Conservation (phyloP, 2,797 vertebrate genomes). For the Poeciliopsis infans region DNA sequence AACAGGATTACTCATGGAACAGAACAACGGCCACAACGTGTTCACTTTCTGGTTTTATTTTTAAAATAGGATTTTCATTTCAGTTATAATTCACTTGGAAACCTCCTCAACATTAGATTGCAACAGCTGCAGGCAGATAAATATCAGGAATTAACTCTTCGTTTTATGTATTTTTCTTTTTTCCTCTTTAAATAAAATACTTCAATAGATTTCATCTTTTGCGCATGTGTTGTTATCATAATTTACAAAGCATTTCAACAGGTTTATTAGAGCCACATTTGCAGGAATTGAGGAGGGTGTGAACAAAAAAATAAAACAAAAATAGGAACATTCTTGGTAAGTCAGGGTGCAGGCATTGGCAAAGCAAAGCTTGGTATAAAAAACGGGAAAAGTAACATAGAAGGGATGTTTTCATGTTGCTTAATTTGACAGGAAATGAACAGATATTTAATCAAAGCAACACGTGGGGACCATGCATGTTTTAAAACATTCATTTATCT, state of each 20-base stretch:
- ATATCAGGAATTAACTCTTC: slow-evolving; percentile 70
- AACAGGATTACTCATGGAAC: slow-evolving; percentile 77
- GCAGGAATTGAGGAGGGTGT: slow-evolving; percentile 85
- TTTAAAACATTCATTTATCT: slow-evolving; percentile 59
- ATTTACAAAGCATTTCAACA: slow-evolving; percentile 88
- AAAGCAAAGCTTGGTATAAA: slow-evolving; percentile 64
- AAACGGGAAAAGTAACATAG: slow-evolving; percentile 43
- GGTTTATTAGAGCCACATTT: slow-evolving; percentile 74
- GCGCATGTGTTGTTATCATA: slow-evolving; percentile 85
- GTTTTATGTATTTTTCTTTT: slow-evolving; percentile 59
- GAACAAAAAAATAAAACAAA: slow-evolving; percentile 63
- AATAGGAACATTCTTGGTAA: slow-evolving; percentile 26
- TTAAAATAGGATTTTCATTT: slow-evolving; percentile 99
- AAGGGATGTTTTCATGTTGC: slow-evolving; percentile 57
- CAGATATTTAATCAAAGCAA: slow-evolving; percentile 70
- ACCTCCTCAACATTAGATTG: slow-evolving; percentile 79
- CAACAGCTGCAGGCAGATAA: slow-evolving; percentile 75
- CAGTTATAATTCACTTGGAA: slow-evolving; percentile 87
- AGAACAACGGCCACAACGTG: slow-evolving; percentile 75
- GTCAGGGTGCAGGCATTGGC: slow-evolving; percentile 64
- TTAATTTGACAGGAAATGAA: slow-evolving; percentile 63
- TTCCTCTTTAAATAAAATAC: slow-evolving; percentile 88
- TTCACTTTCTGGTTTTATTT: slow-evolving; percentile 87
- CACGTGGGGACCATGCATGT: slow-evolving; percentile 68
- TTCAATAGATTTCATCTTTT: slow-evolving; percentile 88